phyloP scores from a whole-genome alignment of 2,888 invertebrate genomes.

The Dinocampus coccinellae region DNA sequence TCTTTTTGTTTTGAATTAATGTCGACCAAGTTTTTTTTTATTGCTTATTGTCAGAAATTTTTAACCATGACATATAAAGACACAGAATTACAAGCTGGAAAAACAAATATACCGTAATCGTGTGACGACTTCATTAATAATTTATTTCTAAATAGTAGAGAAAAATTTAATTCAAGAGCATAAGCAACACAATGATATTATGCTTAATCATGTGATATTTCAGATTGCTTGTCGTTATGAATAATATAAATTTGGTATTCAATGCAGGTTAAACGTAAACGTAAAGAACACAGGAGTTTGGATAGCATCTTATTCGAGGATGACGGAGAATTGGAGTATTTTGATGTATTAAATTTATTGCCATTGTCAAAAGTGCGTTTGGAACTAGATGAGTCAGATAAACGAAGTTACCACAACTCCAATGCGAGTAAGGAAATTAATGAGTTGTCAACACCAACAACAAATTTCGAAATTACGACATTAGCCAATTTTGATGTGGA shows the following conservation, averaged over 20 bases:
- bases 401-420: conserved; percentile 35
- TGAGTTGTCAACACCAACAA: conserved; percentile 17
- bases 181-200: not conserved
- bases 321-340: conserved; percentile 65
- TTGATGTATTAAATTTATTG: conserved; percentile 64
- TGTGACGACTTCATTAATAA: not conserved
- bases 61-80: not conserved
- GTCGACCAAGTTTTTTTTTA: not conserved
- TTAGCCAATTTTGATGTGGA: conserved; percentile 35
- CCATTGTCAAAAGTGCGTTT: conserved; percentile 65
- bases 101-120: not conserved
- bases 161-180: not conserved
- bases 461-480: conserved; percentile 22
- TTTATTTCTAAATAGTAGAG: not conserved
- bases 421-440: conserved; percentile 21
- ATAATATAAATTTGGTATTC: not conserved
- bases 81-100: not conserved
- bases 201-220: not conserved
- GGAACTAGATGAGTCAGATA: conserved; percentile 57
- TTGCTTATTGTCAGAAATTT: not conserved
- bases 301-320: conserved; percentile 66
- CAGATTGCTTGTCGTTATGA: not conserved
- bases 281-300: conserved; percentile 65
- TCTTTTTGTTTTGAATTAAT: not conserved
- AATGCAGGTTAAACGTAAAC: conserved; percentile 65